These are phyloP conservation scores for Myotis lucifugus DNA, from an alignment of 2,113 vertebrate genomes.

Conservation along the genomic window DNA sequence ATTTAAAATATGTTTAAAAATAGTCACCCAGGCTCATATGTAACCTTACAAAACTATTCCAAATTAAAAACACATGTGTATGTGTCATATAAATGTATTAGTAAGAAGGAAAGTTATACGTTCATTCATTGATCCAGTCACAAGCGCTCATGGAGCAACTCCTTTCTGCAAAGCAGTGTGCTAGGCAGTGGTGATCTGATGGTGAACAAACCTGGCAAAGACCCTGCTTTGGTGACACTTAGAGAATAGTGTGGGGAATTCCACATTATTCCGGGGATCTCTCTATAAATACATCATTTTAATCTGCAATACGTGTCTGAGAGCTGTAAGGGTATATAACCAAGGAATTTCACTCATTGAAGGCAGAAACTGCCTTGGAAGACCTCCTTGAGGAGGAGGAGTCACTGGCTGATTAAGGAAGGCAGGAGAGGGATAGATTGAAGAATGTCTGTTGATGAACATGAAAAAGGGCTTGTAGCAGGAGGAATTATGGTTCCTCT, in stretches of 20 bases:
- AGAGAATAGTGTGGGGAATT: fast-evolving
- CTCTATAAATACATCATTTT: not conserved
- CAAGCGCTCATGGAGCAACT: not conserved
- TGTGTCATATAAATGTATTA: not conserved
- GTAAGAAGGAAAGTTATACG: not conserved
- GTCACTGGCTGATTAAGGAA: not conserved
- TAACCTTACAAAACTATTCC: not conserved
- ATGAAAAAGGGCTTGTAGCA: not conserved
- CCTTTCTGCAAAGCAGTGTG: not conserved
- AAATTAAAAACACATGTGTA: not conserved
- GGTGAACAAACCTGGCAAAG: fast-evolving
- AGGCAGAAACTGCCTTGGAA: not conserved
- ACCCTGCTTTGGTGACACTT: not conserved
- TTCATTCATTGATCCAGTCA: not conserved
- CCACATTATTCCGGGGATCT: not conserved
- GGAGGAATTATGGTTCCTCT: not conserved
- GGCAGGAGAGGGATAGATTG: not conserved
- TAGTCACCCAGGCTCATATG: not conserved
- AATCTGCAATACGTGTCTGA: not conserved
- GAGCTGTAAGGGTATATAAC: fast-evolving
- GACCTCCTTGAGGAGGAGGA: not conserved
- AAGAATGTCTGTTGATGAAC: not conserved
- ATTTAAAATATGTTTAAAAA: conserved; percentile 17
- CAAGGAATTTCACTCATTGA: not conserved
- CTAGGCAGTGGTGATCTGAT: not conserved